A percentile compares a stretch with the other conserved stretches of the same genome.
Evolutionary conservation across 2,113 vertebrate species (phyloP).

Genomic region (human): GRCh38 chr18:27641001-27641500

Average conservation of each 20-base stretch:
- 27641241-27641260: not conserved
- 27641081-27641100: not conserved
- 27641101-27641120: not conserved
- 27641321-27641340: not conserved
- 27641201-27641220: constrained; percentile 25
- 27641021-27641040: not conserved
- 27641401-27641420: constrained; percentile 73
- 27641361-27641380: constrained; percentile 22
- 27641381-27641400: constrained; percentile 73
- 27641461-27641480: constrained; percentile 47
- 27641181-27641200: not conserved
- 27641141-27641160: not conserved
- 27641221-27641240: constrained; percentile 6
- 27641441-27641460: constrained; percentile 51
- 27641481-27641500: not conserved
- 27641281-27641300: constrained; percentile 46
- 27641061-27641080: not conserved
- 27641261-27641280: constrained; percentile 12
- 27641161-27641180: not conserved
- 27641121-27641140: not conserved
- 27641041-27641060: not conserved
- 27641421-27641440: constrained; percentile 41
- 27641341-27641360: constrained; percentile 50
- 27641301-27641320: constrained; percentile 40
- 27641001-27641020: not conserved